These are phyloP conservation scores for Scomber colias DNA, from an alignment of 2,113 vertebrate genomes.

Conservation along the genomic window DNA sequence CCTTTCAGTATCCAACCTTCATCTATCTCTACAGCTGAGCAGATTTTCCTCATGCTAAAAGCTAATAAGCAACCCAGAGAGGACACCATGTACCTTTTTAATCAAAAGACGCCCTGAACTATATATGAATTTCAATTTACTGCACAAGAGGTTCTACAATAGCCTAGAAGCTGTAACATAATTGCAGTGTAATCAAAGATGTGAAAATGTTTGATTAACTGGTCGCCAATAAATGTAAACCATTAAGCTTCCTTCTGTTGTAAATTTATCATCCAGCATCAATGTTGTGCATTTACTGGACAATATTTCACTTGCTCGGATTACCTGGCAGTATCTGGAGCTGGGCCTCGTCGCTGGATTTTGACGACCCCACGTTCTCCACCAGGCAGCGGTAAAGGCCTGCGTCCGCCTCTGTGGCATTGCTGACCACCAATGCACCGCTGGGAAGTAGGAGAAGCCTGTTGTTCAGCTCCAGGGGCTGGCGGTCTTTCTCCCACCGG, in stretches of 20 bases:
- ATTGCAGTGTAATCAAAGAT: slow-evolving; percentile 24
- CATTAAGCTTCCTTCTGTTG: no score
- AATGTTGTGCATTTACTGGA: not conserved
- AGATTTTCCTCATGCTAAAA: slow-evolving; percentile 29
- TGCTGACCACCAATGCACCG: slow-evolving; percentile 90
- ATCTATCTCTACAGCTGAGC: slow-evolving; percentile 13
- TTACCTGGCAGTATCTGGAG: slow-evolving; percentile 91
- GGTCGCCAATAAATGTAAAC: not conserved
- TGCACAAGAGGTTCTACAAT: slow-evolving; percentile 19
- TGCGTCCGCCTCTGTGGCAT: slow-evolving; percentile 86
- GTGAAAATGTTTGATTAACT: slow-evolving; percentile 20
- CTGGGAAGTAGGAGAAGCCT: slow-evolving; percentile 86
- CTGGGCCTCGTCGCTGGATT: slow-evolving; percentile 93
- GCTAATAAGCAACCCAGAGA: slow-evolving; percentile 30
- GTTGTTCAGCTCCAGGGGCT: slow-evolving; percentile 78
- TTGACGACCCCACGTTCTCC: slow-evolving; percentile 88
- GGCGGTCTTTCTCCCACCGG: slow-evolving; percentile 91
- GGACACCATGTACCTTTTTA: slow-evolving; percentile 20
- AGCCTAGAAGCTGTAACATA: slow-evolving; percentile 5
- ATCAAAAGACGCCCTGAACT: slow-evolving; percentile 34
- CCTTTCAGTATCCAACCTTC: not conserved
- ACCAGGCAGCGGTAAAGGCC: slow-evolving; percentile 93
- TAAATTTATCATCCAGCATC: no score
- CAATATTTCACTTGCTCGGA: not conserved
- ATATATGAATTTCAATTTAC: slow-evolving; percentile 34